A percentile compares a stretch with the other conserved stretches of the same genome.
These are phyloP conservation scores for Chamaea fasciata DNA, from an alignment of 2,113 vertebrate genomes.

Conservation along the genomic window DNA sequence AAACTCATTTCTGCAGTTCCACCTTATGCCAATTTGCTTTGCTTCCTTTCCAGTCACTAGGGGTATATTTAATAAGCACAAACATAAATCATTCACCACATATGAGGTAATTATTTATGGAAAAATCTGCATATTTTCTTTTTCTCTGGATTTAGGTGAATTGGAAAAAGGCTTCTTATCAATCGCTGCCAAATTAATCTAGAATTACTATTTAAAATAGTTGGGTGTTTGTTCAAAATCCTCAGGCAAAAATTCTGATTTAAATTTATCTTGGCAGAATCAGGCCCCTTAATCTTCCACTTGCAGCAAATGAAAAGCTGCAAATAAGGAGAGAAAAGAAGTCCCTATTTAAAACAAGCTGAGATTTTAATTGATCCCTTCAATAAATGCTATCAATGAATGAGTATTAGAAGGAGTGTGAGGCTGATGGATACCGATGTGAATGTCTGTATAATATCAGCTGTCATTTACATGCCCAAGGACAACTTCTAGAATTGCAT, in stretches of 20 bases:
- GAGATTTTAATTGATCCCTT: not conserved
- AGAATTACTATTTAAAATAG: not conserved
- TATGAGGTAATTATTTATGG: not conserved
- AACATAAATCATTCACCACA: not conserved
- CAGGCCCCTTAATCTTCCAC: not conserved
- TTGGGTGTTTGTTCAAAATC: not conserved
- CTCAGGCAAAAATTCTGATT: not conserved
- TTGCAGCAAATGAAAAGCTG: not conserved
- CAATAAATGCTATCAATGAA: not conserved
- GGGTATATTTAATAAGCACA: not conserved
- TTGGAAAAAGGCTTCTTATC: not conserved
- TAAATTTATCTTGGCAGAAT: not conserved
- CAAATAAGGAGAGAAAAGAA: not conserved
- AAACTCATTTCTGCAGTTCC: not conserved
- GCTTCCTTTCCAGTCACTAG: not conserved
- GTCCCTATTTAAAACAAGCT: not conserved
- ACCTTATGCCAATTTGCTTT: conserved; percentile 2
- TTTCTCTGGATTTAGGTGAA: not conserved
- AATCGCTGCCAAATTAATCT: not conserved
- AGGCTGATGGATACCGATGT: not conserved
- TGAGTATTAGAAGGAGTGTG: not conserved
- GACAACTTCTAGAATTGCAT: not conserved
- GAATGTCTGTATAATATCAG: not conserved
- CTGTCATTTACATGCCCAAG: not conserved
- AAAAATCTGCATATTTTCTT: not conserved